Evolutionary conservation across 30 jellyfish, hydroid and myxozoan genomes (phyloP).

Genomic region (Pseudorhiza aurosa): DNA sequence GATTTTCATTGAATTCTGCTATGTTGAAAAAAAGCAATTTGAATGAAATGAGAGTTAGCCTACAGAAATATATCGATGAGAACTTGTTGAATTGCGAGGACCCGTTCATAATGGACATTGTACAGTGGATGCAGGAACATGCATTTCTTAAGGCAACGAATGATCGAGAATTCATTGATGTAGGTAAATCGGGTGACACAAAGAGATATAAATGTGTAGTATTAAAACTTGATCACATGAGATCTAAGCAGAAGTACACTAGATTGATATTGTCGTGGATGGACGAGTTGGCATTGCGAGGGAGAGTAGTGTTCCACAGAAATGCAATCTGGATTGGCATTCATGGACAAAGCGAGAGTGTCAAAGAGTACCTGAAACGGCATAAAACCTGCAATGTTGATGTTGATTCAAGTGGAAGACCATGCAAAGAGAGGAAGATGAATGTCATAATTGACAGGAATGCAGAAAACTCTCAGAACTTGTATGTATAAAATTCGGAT

Average conservation of each 20-base stretch:
- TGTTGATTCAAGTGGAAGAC: slow-evolving; percentile 83
- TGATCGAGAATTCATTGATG: neutral
- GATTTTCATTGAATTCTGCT: slow-evolving; percentile 15
- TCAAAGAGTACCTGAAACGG: slow-evolving; percentile 57
- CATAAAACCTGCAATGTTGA: slow-evolving; percentile 65
- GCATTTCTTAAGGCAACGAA: neutral
- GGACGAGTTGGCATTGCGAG: slow-evolving; percentile 6
- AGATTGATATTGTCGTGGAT: slow-evolving; percentile 34
- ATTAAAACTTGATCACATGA: slow-evolving; percentile 76
- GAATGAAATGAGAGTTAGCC: slow-evolving; percentile 1
- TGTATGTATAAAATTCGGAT: slow-evolving; percentile 9
- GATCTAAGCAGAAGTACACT: slow-evolving; percentile 46
- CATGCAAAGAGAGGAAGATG: slow-evolving; percentile 86
- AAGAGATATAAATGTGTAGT: neutral
- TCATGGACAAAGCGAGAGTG: slow-evolving; percentile 10
- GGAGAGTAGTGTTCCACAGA: slow-evolving; percentile 28
- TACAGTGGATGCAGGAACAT: slow-evolving; percentile 30
- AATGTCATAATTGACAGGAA: slow-evolving; percentile 12
- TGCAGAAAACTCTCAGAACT: neutral
- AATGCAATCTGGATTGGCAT: slow-evolving; percentile 36
- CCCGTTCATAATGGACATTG: slow-evolving; percentile 20
- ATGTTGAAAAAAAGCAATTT: neutral
- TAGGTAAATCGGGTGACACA: neutral
- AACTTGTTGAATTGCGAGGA: slow-evolving; percentile 1
- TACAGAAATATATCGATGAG: neutral